phyloP scores from a whole-genome alignment of 2,888 invertebrate species.

The Spisula solida region DNA sequence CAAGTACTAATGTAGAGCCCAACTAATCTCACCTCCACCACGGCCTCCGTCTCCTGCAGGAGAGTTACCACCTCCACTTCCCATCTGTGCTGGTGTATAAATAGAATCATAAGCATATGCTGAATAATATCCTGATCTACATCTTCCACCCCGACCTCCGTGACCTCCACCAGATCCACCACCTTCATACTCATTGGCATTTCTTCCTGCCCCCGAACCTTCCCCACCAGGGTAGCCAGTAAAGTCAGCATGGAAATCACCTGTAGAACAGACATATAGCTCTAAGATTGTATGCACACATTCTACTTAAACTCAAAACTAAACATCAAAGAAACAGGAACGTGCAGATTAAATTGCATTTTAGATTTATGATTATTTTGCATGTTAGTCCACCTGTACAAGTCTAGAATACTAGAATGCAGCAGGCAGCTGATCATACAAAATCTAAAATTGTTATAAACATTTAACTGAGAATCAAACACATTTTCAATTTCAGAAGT shows the following conservation, averaged over 20 bases:
- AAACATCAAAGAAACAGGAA: no score
- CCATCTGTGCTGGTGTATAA: conserved; percentile 72
- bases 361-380: no score
- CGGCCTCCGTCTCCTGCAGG: conserved; percentile 71
- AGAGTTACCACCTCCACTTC: conserved; percentile 79
- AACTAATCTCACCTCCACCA: conserved; percentile 76
- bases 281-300: background rate
- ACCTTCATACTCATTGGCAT: conserved; percentile 57
- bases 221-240: conserved; percentile 73
- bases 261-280: conserved; percentile 53
- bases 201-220: conserved; percentile 76
- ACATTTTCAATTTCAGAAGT: no score
- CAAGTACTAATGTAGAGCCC: no score
- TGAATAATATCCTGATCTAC: conserved; percentile 74
- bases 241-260: conserved; percentile 80
- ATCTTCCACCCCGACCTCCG: conserved; percentile 80
- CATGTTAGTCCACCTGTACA: no score
- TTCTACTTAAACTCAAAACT: background rate
- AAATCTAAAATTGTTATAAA: no score
- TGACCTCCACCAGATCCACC: conserved; percentile 81
- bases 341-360: no score
- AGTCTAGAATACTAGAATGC: no score
- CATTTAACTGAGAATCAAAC: no score
- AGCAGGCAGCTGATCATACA: no score
- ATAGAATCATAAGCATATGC: conserved; percentile 78